Percentiles rank a stretch among this genome's conserved stretches.
Evolutionary conservation across 1,140 invertebrate genomes (phyloP).

Genomic region (Fopius arisanus): DNA sequence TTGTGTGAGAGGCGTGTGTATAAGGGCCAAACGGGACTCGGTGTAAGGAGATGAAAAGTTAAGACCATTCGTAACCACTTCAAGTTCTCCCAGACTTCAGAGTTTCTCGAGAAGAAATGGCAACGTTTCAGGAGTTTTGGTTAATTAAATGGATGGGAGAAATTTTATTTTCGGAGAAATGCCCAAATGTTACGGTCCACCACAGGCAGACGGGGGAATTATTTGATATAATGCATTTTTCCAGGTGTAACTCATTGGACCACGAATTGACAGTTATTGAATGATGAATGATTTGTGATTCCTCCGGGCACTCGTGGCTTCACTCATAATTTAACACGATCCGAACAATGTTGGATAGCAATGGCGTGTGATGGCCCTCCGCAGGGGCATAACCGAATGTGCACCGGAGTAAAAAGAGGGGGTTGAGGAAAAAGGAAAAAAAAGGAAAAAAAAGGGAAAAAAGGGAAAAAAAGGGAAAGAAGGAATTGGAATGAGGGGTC

Average conservation of each 20-base stretch:
- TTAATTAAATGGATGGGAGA: neutral
- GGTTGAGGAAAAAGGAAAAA: slow-evolving; percentile 33
- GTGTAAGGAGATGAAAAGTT: slow-evolving; percentile 40
- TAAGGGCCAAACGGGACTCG: neutral
- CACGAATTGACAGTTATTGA: neutral
- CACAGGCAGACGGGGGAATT: too few relatives aligned
- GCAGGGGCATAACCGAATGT: neutral
- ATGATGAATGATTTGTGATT: neutral
- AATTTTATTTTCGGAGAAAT: slow-evolving; percentile 1
- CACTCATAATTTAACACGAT: neutral
- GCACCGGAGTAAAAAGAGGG: slow-evolving; percentile 47
- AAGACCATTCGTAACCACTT: slow-evolving; percentile 46
- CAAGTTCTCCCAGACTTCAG: slow-evolving; percentile 8
- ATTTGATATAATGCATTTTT: too few relatives aligned
- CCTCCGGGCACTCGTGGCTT: neutral
- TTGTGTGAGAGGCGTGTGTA: slow-evolving; percentile 34
- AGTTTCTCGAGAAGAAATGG: neutral
- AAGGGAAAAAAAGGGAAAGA: slow-evolving; percentile 23
- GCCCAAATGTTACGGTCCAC: neutral
- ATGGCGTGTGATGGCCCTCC: neutral
- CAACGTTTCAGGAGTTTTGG: neutral
- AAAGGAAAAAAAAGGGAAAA: too few relatives aligned
- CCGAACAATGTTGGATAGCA: neutral
- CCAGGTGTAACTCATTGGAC: too few relatives aligned
- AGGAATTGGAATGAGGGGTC: slow-evolving; percentile 15